Conservation (phyloP, 1,140 invertebrate species). For the Camponotus floridanus region DNA sequence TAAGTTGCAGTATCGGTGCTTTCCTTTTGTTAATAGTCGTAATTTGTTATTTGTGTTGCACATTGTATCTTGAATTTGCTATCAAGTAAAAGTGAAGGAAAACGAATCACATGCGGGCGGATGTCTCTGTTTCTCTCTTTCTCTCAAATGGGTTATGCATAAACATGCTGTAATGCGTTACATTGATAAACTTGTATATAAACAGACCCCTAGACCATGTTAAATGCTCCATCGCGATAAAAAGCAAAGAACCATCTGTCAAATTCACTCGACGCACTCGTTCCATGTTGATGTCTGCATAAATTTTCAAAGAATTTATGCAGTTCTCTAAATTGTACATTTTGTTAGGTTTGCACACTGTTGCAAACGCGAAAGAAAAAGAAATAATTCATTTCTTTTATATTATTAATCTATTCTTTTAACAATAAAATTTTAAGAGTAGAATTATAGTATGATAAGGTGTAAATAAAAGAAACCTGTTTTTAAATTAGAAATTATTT, state of each 20-base stretch:
- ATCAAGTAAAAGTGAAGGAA: background rate
- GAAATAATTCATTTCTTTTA: background rate
- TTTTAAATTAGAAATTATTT: slow-evolving; percentile 16
- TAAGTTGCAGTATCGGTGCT: background rate
- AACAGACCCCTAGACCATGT: slow-evolving; percentile 38
- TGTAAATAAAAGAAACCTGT: background rate
- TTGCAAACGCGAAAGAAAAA: background rate
- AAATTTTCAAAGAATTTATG: slow-evolving; percentile 30
- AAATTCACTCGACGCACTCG: slow-evolving; percentile 23
- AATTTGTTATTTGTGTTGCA: background rate
- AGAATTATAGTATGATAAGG: background rate
- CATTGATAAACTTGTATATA: slow-evolving; percentile 50
- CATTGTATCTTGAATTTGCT: background rate
- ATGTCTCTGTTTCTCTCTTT: background rate
- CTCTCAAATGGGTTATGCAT: slow-evolving; percentile 31
- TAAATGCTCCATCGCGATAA: slow-evolving; percentile 17
- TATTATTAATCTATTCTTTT: background rate
- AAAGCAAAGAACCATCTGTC: slow-evolving; percentile 51
- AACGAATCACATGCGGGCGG: slow-evolving; percentile 34
- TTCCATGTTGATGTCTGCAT: background rate
- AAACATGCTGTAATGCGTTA: slow-evolving; percentile 24
- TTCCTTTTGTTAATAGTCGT: background rate
- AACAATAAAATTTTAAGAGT: background rate
- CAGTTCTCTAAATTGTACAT: background rate
- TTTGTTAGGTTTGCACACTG: background rate